Conservation (phyloP, 2,888 invertebrate genomes). For the Rhabditoides inermis region DNA sequence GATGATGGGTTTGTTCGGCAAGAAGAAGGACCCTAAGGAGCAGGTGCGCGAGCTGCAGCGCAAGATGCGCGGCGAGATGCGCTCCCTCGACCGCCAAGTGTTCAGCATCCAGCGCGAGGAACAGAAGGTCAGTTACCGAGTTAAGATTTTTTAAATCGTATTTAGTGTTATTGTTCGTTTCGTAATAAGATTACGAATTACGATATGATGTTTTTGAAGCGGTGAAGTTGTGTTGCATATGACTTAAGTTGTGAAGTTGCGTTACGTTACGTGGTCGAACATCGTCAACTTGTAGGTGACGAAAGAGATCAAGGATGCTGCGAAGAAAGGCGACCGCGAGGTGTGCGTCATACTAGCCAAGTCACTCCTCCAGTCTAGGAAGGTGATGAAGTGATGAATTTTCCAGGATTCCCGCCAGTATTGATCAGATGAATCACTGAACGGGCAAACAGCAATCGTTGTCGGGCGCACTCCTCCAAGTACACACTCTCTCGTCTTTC, state of each 20-base stretch:
- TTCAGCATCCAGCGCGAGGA: slow-evolving; percentile 84
- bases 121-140: slow-evolving; percentile 66
- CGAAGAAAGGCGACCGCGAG: slow-evolving; percentile 84
- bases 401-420: no score
- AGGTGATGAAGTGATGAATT: no score
- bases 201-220: no score
- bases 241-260: no score
- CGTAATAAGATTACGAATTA: no score
- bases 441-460: no score
- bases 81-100: slow-evolving; percentile 86
- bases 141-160: neutral
- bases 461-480: no score
- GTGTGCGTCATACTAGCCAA: slow-evolving; percentile 65
- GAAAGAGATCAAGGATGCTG: slow-evolving; percentile 82
- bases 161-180: neutral
- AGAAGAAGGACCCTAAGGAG: slow-evolving; percentile 51
- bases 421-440: no score
- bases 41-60: slow-evolving; percentile 86
- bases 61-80: slow-evolving; percentile 69
- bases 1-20: slow-evolving; percentile 53
- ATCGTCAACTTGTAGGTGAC: slow-evolving; percentile 60
- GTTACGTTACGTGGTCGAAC: no score
- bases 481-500: no score
- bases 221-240: no score
- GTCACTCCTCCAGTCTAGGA: slow-evolving; percentile 55